Evolutionary conservation across 2,797 vertebrate species (phyloP), one percentile per base, ranked within the genome.

Genomic region (Sebastes vulpes): DNA sequence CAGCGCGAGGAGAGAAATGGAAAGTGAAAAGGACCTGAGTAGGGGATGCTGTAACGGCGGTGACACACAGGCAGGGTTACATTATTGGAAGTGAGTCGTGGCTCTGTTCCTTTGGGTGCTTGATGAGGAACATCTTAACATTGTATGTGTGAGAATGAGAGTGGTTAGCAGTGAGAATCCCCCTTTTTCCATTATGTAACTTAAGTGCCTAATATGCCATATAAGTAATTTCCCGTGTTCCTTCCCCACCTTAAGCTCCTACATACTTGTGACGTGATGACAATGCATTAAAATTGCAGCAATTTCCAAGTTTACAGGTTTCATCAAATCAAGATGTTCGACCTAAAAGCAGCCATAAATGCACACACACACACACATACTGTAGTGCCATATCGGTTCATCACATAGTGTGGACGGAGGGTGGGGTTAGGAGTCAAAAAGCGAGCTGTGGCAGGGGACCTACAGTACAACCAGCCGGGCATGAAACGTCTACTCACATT

Each of bases 401-500:
- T 92, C 94, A 86, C 58, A 77, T 57, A 23, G 42, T 64, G 52
- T 69, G 18, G 60, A 71, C 6, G 2, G 74, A 78, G 85, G 81
- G 76, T 21, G 68, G 79, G 78, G 70, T 23, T 28, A 81, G 66
- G 46, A 72, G 67, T 85, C 53, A 75, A 75, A 84, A 79, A 72
- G 84, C 25, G 10, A 71, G 61, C 58, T 65, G 91, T 87, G 88
- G 94, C 95, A 91, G 85, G 18, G 20, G 94, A 94, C 83, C 90
- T 91, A 89, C 61, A 16, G 82, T 32, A 56, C 95, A 93, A 81
- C 79, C 69, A 88, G 89, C 87, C 8, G 76, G 85, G 90, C 94
- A 96, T 94, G 95, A 96, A 96, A 94, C 74, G 94, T 95, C 95
- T 87, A 88, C 96, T 95, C 91, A 84, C 79, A 93, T 96, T 96